Percentiles rank a stretch among this genome's conserved stretches.
Conservation (phyloP, 30 jellyfish, hydroid and myxozoan genomes). For the Chrysaora quinquecirrha region DNA sequence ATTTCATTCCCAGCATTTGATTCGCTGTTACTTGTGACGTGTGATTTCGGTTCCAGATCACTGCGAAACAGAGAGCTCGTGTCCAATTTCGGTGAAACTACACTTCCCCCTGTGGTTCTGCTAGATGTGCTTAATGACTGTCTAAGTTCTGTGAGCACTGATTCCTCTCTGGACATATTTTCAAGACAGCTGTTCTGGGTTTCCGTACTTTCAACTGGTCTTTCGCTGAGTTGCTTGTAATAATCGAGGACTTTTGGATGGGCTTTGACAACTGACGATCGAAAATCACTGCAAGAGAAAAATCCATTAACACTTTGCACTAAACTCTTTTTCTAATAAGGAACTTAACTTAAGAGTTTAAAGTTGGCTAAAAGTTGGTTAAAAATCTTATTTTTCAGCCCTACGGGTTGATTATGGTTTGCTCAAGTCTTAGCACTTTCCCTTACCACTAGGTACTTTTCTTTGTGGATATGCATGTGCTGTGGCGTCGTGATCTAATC, state of each 20-base stretch:
- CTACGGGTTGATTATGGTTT: too few species aligned
- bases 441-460: too few species aligned
- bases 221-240: conserved; percentile 9
- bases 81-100: too few species aligned
- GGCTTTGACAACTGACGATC: conserved; percentile 35
- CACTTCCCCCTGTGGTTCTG: too few species aligned
- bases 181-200: background rate
- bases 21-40: background rate
- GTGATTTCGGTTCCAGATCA: too few species aligned
- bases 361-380: background rate
- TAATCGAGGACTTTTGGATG: conserved; percentile 54
- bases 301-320: background rate
- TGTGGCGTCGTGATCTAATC: too few species aligned
- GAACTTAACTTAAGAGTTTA: too few species aligned
- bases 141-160: background rate
- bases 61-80: too few species aligned
- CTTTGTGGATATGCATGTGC: too few species aligned
- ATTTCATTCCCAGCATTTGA: background rate
- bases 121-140: too few species aligned
- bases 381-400: background rate
- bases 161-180: background rate
- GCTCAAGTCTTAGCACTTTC: too few species aligned
- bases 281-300: conserved; percentile 27
- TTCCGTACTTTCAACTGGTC: background rate
- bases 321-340: background rate